Evolutionary conservation across 1,140 invertebrate species (phyloP).

Genomic region (Heliconius eleuchia): DNA sequence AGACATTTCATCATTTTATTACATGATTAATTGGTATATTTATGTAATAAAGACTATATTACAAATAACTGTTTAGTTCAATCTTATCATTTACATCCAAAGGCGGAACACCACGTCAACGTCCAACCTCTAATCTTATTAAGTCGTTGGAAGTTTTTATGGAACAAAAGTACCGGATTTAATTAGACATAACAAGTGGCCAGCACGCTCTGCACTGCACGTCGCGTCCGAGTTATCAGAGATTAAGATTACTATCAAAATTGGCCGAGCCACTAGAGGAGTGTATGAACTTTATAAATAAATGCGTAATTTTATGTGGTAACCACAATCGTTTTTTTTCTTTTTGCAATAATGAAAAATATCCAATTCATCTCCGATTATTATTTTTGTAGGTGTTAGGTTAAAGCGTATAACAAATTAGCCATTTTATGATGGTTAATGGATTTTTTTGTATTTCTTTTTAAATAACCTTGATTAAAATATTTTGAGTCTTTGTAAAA

Average conservation of each 20-base stretch:
- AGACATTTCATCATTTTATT: neutral
- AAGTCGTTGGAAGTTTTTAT: slow-evolving; percentile 9
- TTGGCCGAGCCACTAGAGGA: slow-evolving; percentile 4
- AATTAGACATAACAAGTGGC: slow-evolving; percentile 12
- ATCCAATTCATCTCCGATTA: too few species aligned
- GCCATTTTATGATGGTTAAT: too few species aligned
- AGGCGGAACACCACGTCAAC: slow-evolving; percentile 10
- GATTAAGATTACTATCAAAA: slow-evolving; percentile 8
- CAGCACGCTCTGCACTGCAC: slow-evolving; percentile 7
- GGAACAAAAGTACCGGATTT: slow-evolving; percentile 13
- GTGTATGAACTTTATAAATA: slow-evolving; percentile 7
- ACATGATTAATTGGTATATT: neutral
- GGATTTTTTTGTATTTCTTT: too few species aligned
- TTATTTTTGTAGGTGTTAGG: too few species aligned
- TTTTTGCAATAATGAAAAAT: neutral
- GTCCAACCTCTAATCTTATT: slow-evolving; percentile 8
- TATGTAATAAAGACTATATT: neutral
- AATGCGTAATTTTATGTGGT: neutral
- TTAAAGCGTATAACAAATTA: too few species aligned
- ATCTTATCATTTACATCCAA: neutral
- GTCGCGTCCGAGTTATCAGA: slow-evolving; percentile 4
- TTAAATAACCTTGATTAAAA: too few species aligned
- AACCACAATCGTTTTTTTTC: neutral
- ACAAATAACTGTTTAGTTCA: neutral
- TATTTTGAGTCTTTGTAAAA: too few species aligned